Evolutionary conservation across 1,140 invertebrate genomes (phyloP).

Genomic region (Drosophila varians): DNA sequence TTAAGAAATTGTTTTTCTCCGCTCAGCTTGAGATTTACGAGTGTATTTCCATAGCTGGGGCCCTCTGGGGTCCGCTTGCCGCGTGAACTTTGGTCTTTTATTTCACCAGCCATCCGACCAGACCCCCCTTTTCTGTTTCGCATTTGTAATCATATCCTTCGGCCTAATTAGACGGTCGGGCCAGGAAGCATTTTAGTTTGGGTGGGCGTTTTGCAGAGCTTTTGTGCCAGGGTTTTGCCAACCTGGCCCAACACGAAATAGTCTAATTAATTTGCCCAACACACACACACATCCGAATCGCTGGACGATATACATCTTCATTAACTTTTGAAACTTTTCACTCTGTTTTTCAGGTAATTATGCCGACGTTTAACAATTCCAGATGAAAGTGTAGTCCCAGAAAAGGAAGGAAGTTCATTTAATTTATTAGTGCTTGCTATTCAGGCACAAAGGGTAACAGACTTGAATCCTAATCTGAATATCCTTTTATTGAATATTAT

Average conservation of each 20-base stretch:
- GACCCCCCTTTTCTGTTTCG: not conserved
- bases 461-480: not conserved
- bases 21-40: slow-evolving; percentile 28
- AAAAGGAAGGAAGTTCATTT: slow-evolving; percentile 14
- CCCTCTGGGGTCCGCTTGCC: slow-evolving; percentile 16
- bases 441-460: slow-evolving; percentile 6
- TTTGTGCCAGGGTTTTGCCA: slow-evolving; percentile 4
- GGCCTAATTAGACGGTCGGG: slow-evolving; percentile 44
- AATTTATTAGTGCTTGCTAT: slow-evolving; percentile 21
- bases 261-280: slow-evolving; percentile 64
- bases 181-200: slow-evolving; percentile 28
- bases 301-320: slow-evolving; percentile 57
- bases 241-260: slow-evolving; percentile 31
- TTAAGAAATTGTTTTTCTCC: slow-evolving; percentile 37
- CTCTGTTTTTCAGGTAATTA: slow-evolving; percentile 70
- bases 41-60: not conserved
- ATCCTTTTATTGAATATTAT: not conserved
- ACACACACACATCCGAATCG: slow-evolving; percentile 57
- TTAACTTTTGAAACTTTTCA: slow-evolving; percentile 58
- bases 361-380: slow-evolving; percentile 18
- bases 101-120: slow-evolving; percentile 29
- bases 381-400: not conserved
- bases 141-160: slow-evolving; percentile 43
- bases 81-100: slow-evolving; percentile 35
- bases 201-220: slow-evolving; percentile 21